These are phyloP conservation scores for Drosophila nigrodunni DNA, from an alignment of 1,140 invertebrate genomes.

Conservation along the genomic window DNA sequence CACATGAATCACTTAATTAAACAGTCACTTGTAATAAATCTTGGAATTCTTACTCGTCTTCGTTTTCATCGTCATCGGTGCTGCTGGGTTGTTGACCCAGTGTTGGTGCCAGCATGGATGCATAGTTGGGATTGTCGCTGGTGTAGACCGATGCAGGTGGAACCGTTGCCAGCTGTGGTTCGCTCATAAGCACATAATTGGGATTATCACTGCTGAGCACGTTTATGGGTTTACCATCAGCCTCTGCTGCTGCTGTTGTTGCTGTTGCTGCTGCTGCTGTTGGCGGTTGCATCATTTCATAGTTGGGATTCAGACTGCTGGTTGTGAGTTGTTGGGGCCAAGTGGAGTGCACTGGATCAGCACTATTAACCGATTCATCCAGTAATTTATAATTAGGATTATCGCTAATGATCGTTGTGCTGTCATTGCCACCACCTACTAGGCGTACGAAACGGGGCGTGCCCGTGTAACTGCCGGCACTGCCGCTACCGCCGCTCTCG, in stretches of 20 bases:
- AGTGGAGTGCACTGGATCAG: neutral
- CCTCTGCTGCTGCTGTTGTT: neutral
- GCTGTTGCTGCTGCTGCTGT: neutral
- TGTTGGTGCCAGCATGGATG: constrained; percentile 50
- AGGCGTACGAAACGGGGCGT: constrained; percentile 50
- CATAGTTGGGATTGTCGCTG: constrained; percentile 72
- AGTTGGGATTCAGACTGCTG: constrained; percentile 74
- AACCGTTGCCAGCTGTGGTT: constrained; percentile 19
- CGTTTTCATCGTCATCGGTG: constrained; percentile 53
- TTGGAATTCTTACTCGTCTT: constrained; percentile 26
- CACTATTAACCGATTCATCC: constrained; percentile 63
- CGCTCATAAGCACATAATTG: constrained; percentile 66
- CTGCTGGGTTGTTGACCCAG: constrained; percentile 35
- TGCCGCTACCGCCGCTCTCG: constrained; percentile 80
- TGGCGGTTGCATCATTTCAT: constrained; percentile 68
- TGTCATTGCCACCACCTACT: constrained; percentile 24
- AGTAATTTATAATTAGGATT: constrained; percentile 75
- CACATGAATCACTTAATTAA: neutral
- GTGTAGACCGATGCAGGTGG: constrained; percentile 10
- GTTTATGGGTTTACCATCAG: neutral
- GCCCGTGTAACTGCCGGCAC: constrained; percentile 72
- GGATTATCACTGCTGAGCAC: constrained; percentile 56
- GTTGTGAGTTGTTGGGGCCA: constrained; percentile 42
- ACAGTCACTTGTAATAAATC: neutral
- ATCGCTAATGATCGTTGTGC: constrained; percentile 52